Evolutionary conservation across 2,888 invertebrate species (phyloP).

Genomic region (Scaptomyza parva): DNA sequence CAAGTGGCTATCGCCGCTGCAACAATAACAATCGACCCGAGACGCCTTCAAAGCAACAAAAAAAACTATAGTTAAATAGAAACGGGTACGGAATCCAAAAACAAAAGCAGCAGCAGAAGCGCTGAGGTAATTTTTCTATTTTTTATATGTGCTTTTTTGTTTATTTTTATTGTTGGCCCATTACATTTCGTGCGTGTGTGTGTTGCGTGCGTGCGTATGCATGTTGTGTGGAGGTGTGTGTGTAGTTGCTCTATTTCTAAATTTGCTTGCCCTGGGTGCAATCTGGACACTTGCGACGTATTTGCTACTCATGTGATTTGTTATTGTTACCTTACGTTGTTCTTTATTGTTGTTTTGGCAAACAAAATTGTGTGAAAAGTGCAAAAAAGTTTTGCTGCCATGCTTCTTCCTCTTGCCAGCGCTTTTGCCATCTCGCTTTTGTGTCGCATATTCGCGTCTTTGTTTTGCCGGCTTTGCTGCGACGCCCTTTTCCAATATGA

Average conservation of each 20-base stretch:
- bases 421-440: slow-evolving; percentile 55
- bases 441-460: slow-evolving; percentile 64
- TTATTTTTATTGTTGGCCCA: slow-evolving; percentile 63
- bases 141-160: slow-evolving; percentile 69
- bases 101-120: slow-evolving; percentile 51
- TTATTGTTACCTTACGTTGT: slow-evolving; percentile 12
- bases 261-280: slow-evolving; percentile 50
- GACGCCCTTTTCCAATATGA: slow-evolving; percentile 69
- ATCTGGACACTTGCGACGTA: slow-evolving; percentile 48
- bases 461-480: slow-evolving; percentile 72
- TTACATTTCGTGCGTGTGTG: slow-evolving; percentile 21
- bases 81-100: slow-evolving; percentile 55
- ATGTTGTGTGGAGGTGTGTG: slow-evolving; percentile 14
- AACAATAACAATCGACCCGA: slow-evolving; percentile 64
- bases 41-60: slow-evolving; percentile 47
- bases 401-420: slow-evolving; percentile 31
- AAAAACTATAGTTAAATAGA: background rate
- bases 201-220: slow-evolving; percentile 25
- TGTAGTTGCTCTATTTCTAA: slow-evolving; percentile 53
- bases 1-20: slow-evolving; percentile 48
- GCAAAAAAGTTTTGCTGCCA: slow-evolving; percentile 20
- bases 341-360: slow-evolving; percentile 24
- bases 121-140: slow-evolving; percentile 78
- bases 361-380: slow-evolving; percentile 12
- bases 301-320: slow-evolving; percentile 7